phyloP scores from a whole-genome alignment of 2,797 vertebrate species.

The Oceanodroma leucorhoa region DNA sequence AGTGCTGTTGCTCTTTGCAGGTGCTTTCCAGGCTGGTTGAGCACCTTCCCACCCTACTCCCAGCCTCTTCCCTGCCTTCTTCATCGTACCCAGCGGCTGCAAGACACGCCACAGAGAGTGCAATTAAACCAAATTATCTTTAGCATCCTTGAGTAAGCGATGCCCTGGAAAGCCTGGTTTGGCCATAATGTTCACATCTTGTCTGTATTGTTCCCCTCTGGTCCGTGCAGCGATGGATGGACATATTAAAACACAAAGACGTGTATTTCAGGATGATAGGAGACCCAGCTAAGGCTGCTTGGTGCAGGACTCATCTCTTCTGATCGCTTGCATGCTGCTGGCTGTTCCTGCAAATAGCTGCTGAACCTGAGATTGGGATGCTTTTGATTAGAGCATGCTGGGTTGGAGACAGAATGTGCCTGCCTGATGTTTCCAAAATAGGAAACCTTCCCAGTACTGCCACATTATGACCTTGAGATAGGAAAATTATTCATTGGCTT shows the following conservation, averaged over 20 bases:
- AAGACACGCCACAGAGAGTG: not conserved
- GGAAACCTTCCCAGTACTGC: not conserved
- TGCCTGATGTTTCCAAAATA: constrained; percentile 41
- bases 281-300: not conserved
- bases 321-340: not conserved
- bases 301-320: not conserved
- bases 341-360: constrained; percentile 15
- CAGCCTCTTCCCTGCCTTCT: not conserved
- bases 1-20: not conserved
- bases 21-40: not conserved
- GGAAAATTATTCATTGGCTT: constrained; percentile 41
- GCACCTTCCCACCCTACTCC: not conserved
- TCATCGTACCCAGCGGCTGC: not conserved
- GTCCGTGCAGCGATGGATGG: rapidly evolving
- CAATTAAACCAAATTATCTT: not conserved
- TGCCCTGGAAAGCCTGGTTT: not conserved
- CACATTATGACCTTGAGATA: constrained; percentile 3
- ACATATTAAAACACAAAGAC: not conserved
- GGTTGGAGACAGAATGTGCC: constrained; percentile 30
- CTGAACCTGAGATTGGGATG: constrained; percentile 22
- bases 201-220: not conserved
- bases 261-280: rapidly evolving
- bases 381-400: constrained; percentile 48
- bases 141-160: not conserved
- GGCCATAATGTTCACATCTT: not conserved